Evolutionary conservation across 2,888 invertebrate genomes (phyloP).

Genomic region (Standfussiana lucernea): DNA sequence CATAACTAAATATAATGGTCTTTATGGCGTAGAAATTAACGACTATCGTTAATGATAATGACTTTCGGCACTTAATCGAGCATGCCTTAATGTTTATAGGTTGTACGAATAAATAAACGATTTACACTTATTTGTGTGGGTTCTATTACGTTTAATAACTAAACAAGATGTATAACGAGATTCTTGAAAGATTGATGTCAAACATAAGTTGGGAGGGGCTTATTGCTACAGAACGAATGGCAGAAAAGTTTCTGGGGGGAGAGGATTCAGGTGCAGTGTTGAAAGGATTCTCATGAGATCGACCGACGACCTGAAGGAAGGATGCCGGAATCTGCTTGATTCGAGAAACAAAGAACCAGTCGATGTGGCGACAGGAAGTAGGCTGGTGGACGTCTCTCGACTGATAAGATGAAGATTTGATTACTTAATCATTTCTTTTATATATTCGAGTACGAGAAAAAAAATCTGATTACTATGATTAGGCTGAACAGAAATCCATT

Average conservation of each 20-base stretch:
- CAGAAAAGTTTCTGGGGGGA: background rate
- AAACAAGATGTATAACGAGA: background rate
- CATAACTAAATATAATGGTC: slow-evolving; percentile 38
- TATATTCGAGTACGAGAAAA: background rate
- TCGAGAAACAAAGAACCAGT: background rate
- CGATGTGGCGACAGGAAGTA: background rate
- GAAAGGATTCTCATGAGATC: background rate
- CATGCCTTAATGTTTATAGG: slow-evolving; percentile 45
- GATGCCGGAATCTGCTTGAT: background rate
- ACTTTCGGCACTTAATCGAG: slow-evolving; percentile 48
- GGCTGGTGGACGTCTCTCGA: background rate
- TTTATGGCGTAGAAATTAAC: slow-evolving; percentile 50
- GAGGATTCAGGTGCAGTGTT: background rate
- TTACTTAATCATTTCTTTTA: background rate
- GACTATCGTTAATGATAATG: slow-evolving; percentile 55
- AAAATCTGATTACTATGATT: background rate
- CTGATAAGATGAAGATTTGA: too few relatives aligned
- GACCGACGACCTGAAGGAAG: background rate
- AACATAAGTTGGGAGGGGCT: background rate
- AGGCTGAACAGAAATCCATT: background rate
- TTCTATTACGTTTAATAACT: background rate
- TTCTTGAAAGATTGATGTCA: background rate
- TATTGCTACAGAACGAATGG: background rate
- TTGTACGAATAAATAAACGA: slow-evolving; percentile 29
- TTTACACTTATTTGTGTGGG: background rate